phyloP scores from a whole-genome alignment of 2,888 invertebrate species.

The Eutolmus rufibarbis region DNA sequence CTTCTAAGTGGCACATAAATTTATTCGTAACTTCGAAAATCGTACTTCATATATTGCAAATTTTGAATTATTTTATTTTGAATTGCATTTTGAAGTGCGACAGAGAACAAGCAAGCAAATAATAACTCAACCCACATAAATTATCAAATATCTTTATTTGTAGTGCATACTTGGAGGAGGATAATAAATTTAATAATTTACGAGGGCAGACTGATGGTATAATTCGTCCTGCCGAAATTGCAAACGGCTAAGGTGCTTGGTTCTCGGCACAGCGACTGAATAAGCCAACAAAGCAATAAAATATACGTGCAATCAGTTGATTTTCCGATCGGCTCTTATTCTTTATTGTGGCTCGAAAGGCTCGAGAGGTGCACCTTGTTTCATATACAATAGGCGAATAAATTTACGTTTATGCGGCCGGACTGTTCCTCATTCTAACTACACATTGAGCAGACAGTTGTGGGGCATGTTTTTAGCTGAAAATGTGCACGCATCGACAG shows the following conservation, averaged over 20 bases:
- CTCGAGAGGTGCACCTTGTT: neutral
- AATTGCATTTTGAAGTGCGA: neutral
- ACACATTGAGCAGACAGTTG: neutral
- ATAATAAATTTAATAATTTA: neutral
- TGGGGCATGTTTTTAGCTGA: neutral
- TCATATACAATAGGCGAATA: constrained; percentile 6
- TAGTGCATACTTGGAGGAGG: neutral
- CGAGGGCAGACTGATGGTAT: neutral
- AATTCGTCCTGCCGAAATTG: neutral
- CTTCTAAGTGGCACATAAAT: neutral
- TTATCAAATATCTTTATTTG: neutral
- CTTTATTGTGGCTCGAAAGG: neutral
- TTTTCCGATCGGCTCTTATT: neutral
- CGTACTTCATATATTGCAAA: neutral
- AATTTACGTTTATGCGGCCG: constrained; percentile 1
- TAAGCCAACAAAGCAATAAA: neutral
- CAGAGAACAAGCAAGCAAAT: neutral
- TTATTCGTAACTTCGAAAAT: neutral
- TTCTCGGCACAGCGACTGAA: neutral
- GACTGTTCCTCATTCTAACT: neutral
- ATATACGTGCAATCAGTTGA: neutral
- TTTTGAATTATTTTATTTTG: neutral
- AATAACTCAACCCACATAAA: neutral
- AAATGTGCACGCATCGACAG: constrained; percentile 22
- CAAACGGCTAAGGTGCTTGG: neutral